phyloP scores from a whole-genome alignment of 2,888 invertebrate genomes.

The Drosophila siamana region DNA sequence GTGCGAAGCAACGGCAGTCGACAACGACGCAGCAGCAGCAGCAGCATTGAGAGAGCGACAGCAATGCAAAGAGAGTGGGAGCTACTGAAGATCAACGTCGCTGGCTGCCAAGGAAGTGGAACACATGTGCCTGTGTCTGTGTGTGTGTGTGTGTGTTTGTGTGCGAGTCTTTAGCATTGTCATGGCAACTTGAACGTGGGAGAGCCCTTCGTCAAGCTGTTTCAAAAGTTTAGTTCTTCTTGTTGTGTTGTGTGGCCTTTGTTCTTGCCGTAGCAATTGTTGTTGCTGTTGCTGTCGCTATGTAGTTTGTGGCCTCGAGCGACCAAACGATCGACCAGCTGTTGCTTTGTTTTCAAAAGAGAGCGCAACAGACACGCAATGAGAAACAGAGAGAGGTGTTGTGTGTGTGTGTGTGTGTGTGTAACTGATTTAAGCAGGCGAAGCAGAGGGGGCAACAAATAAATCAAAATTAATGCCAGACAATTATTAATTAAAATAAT shows the following conservation, averaged over 20 bases:
- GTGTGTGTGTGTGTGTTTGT: slow-evolving; percentile 15
- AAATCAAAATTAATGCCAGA: slow-evolving; percentile 78
- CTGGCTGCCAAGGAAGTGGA: slow-evolving; percentile 70
- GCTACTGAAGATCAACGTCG: slow-evolving; percentile 38
- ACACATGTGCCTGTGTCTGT: slow-evolving; percentile 40
- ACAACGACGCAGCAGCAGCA: too few relatives aligned
- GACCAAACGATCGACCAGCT: slow-evolving; percentile 52
- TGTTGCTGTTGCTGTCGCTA: slow-evolving; percentile 33
- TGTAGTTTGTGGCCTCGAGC: slow-evolving; percentile 62
- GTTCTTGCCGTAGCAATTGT: slow-evolving; percentile 29
- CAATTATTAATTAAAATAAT: slow-evolving; percentile 81
- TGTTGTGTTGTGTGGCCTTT: slow-evolving; percentile 27
- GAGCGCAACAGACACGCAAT: slow-evolving; percentile 10
- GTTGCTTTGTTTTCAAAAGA: slow-evolving; percentile 57
- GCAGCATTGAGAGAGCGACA: slow-evolving; percentile 4
- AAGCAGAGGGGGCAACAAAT: slow-evolving; percentile 34
- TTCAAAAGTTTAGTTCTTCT: slow-evolving; percentile 49
- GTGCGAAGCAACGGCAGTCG: slow-evolving; percentile 37
- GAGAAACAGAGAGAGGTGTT: not conserved
- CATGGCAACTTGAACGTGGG: slow-evolving; percentile 73
- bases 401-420: not conserved
- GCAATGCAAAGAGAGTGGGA: slow-evolving; percentile 38
- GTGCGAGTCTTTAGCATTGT: slow-evolving; percentile 49
- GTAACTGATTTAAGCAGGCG: not conserved
- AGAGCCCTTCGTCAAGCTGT: slow-evolving; percentile 69